These are phyloP conservation scores for Leptopilina syphax DNA, from an alignment of 2,888 invertebrate species.

Conservation along the genomic window DNA sequence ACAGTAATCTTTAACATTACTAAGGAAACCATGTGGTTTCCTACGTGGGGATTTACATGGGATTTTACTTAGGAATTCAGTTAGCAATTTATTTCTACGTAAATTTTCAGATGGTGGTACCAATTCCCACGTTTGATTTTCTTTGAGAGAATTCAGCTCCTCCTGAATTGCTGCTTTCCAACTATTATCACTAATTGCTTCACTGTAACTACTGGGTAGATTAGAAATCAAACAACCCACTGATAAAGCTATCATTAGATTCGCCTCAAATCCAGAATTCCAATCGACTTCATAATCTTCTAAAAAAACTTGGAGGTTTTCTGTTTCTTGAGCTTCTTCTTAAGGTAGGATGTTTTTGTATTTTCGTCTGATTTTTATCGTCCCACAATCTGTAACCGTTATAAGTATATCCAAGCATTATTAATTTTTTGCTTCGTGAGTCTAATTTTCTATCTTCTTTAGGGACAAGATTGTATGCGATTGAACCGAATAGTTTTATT, in stretches of 20 bases:
- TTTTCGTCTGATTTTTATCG: neutral
- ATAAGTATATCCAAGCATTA: neutral
- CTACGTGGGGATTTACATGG: too few species aligned
- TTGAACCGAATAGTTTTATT: neutral
- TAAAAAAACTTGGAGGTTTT: neutral
- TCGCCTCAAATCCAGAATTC: neutral
- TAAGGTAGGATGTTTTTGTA: neutral
- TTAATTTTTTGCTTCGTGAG: neutral
- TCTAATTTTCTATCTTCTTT: neutral
- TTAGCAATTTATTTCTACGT: neutral
- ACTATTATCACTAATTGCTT: neutral
- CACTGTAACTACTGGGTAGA: neutral
- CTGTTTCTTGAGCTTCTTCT: constrained; percentile 10
- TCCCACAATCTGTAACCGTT: constrained; percentile 1
- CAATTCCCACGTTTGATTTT: constrained; percentile 44
- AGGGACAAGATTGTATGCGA: neutral
- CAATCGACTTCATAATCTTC: neutral
- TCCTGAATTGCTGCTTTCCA: constrained; percentile 33
- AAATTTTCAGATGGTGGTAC: constrained; percentile 22
- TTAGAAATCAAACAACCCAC: neutral
- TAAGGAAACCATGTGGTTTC: too few species aligned
- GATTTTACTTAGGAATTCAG: too few species aligned
- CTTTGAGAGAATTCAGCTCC: constrained; percentile 5
- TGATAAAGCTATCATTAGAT: neutral
- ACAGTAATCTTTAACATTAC: too few species aligned